A percentile compares a stretch with the other conserved stretches of the same genome.
phyloP scores from a whole-genome alignment of 2,888 invertebrate genomes.

The Kryphioiulus occultus region DNA sequence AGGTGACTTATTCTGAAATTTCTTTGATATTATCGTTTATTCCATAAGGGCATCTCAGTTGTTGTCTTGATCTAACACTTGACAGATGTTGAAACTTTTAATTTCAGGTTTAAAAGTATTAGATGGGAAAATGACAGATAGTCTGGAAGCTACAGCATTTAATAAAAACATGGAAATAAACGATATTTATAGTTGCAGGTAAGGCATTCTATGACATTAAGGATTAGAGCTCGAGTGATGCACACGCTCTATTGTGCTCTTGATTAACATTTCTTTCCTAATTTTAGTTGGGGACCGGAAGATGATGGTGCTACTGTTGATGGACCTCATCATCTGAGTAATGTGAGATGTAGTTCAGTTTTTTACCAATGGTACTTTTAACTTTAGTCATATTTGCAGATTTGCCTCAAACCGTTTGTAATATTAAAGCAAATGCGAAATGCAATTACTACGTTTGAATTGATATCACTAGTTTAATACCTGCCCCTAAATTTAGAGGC shows the following conservation, averaged over 20 bases:
- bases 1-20: conserved; percentile 9
- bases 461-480: not conserved
- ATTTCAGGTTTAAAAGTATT: conserved; percentile 60
- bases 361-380: not conserved
- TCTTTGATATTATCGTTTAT: not conserved
- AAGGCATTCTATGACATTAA: not conserved
- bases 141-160: conserved; percentile 61
- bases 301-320: conserved; percentile 64
- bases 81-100: not conserved
- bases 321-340: conserved; percentile 62
- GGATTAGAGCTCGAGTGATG: not conserved
- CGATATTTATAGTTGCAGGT: conserved; percentile 53
- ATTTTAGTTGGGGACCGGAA: conserved; percentile 64
- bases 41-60: not conserved
- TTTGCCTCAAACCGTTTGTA: not conserved
- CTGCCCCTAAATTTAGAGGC: no score
- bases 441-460: not conserved
- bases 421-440: no score
- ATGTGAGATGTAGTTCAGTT: conserved; percentile 44
- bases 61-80: not conserved
- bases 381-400: not conserved
- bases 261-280: conserved; percentile 53
- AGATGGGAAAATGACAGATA: conserved; percentile 64
- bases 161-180: conserved; percentile 51
- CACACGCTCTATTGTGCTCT: no score